Conservation (phyloP, 1,140 invertebrate genomes). For the Lucilia cuprina region DNA sequence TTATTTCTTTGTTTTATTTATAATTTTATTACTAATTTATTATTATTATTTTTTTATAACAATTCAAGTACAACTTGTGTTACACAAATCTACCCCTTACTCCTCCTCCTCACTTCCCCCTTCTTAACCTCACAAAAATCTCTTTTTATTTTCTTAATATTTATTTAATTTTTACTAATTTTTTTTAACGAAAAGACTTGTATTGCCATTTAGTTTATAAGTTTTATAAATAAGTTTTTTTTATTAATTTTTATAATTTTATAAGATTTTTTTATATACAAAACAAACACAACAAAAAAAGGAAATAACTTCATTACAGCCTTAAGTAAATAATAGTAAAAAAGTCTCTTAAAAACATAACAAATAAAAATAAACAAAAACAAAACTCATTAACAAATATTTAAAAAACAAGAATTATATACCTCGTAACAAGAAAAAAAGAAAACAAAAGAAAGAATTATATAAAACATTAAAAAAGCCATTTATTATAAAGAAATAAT, state of each 20-base stretch:
- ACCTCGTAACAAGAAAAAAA: slow-evolving; percentile 25
- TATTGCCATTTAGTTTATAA: slow-evolving; percentile 26
- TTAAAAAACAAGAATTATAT: slow-evolving; percentile 10
- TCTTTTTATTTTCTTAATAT: not conserved
- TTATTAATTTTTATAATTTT: not conserved
- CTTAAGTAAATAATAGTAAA: not conserved
- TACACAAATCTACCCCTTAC: slow-evolving; percentile 33
- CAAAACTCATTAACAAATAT: slow-evolving; percentile 23
- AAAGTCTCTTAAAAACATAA: not conserved
- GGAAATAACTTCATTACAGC: not conserved
- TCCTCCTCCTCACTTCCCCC: too few species aligned
- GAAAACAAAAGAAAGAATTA: not conserved
- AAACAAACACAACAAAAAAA: not conserved
- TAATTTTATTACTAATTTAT: slow-evolving; percentile 3
- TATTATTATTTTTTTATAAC: not conserved
- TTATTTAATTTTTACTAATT: not conserved
- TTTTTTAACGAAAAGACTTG: slow-evolving; percentile 26
- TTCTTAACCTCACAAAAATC: too few species aligned
- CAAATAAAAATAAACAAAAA: slow-evolving; percentile 11
- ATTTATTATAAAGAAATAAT: not conserved
- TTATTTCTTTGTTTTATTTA: not conserved
- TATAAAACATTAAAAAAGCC: not conserved
- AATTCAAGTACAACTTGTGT: slow-evolving; percentile 26
- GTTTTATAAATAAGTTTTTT: not conserved
- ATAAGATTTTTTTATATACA: not conserved